Evolutionary conservation across 2,888 invertebrate species (phyloP), one percentile per base, ranked within the genome.

Genomic region (Caenorhabditis wallacei): DNA sequence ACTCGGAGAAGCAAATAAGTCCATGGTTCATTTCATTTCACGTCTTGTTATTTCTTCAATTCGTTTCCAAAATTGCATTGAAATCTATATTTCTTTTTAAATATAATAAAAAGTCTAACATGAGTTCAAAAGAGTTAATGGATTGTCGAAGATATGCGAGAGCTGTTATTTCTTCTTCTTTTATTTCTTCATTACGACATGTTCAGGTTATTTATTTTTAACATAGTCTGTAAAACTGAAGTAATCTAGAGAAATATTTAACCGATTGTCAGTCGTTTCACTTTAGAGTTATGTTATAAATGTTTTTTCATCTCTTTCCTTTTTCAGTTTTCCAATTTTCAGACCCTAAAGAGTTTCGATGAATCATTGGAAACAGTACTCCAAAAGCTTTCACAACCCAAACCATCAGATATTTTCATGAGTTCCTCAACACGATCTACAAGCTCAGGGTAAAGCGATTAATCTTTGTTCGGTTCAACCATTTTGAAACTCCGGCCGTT

Each of bases 101-200:
- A 0, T n/a, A 11, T 43, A 46, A 46, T 37, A 76, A 69, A 69
- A 61, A 69, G 30, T 69, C 76, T 1, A 18, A 57, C 0, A 13
- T 53, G 35, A 72, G 20, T 20, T 16, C 64, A n/a, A 35, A 13
- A 20, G 72, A 72, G 2, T 30, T 80, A 7, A 51, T 54, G 11
- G 80, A 72, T 8, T 68, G 68, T 37, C 10, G 80, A 24, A 24
- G 68, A 69, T 69, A 72, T 16, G 80, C 80, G 1, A 37, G 80
- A 10, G 71, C 80, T 24, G 61, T 80, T 5, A 80, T 80, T 53
- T 80, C 72, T 18, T 61, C 72, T 7, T 68, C 72, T 16, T 80
- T 72, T n/a, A 61, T 80, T 48, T 66, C 80, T 10, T 80, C 80
- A 7, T 35, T 72, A 35, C 26, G 72, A 30, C 59, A 80, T 68